Evolutionary conservation across 2,797 vertebrate genomes (phyloP), one percentile per base, ranked within the genome.

Genomic region (Neosilurus hyrtlii): DNA sequence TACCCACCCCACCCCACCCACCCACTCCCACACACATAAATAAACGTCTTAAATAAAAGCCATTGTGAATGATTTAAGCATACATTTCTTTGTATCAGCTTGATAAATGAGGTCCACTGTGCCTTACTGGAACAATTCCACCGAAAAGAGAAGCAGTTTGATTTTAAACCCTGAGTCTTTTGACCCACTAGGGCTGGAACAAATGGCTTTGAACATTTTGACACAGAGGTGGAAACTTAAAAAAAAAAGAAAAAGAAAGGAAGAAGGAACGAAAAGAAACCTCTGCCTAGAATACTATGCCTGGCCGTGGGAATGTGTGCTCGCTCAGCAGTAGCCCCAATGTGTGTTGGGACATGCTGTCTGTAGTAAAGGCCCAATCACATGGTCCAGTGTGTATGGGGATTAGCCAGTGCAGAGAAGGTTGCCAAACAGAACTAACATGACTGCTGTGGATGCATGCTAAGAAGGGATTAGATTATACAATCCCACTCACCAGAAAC

Each of bases 321-420:
- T 67, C 18, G 9, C 56, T 59, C 77, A 73, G 78, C 82, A 79
- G 77, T 79, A 79, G 59, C 22, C n/a, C 52, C n/a, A n/a, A n/a
- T 82, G 66, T 35, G 77, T 76, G 54, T 51, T 70, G 72, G 67
- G 9, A 82, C 61, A 78, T 52, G 7, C 57, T 87, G 80, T 74
- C 77, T 61, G 63, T 54, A 61, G 73, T 35, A 82, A 83, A 85
- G 79, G 22, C 54, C 18, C 37, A 54, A 80, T 54, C 81, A 86
- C 35, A 81, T 79, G 81, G 66, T 26, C 61, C 2, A 65, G 75
- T 66, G 80, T 20, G 56, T 74, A 77, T 84, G 52, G 73, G 18
- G 86, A 89, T 86, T 87, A 89, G 82, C 43, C 74, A 79, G 22
- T 2, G 79, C 54, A 74, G 52, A 22, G 26, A 11, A 37, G 11